phyloP scores from a whole-genome alignment of 2,888 invertebrate species.

The Acrobasis suavella region DNA sequence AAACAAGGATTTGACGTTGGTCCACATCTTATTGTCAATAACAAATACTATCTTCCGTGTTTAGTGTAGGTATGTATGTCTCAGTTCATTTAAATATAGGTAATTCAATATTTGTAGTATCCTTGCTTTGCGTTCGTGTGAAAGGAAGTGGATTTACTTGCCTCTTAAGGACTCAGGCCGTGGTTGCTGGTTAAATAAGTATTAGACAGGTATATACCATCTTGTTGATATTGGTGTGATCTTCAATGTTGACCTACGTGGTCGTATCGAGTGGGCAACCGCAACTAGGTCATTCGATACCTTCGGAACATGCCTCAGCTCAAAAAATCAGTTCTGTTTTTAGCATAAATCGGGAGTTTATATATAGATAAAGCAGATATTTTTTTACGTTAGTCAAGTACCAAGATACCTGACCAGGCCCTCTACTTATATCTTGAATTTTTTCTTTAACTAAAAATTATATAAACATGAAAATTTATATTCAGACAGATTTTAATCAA shows the following conservation, averaged over 20 bases:
- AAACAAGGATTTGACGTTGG: background rate
- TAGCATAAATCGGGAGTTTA: too few species aligned
- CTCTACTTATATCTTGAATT: too few species aligned
- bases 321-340: background rate
- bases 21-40: background rate
- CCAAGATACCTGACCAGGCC: too few species aligned
- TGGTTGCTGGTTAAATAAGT: slow-evolving; percentile 14
- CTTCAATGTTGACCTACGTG: slow-evolving; percentile 39
- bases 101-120: slow-evolving; percentile 61
- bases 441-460: too few species aligned
- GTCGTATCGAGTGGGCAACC: slow-evolving; percentile 31
- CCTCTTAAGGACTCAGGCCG: slow-evolving; percentile 30
- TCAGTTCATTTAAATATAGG: slow-evolving; percentile 13
- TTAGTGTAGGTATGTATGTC: background rate
- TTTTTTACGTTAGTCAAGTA: too few species aligned
- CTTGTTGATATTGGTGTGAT: slow-evolving; percentile 27
- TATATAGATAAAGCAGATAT: too few species aligned
- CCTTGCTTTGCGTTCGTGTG: slow-evolving; percentile 54
- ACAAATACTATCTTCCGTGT: slow-evolving; percentile 12
- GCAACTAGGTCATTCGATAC: slow-evolving; percentile 36
- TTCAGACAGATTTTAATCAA: too few species aligned
- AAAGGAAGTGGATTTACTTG: slow-evolving; percentile 63
- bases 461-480: too few species aligned
- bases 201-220: slow-evolving; percentile 10
- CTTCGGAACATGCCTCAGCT: background rate